Base-by-base conservation (phyloP, 1,140 invertebrate genomes). In the Battus philenor region DNA sequence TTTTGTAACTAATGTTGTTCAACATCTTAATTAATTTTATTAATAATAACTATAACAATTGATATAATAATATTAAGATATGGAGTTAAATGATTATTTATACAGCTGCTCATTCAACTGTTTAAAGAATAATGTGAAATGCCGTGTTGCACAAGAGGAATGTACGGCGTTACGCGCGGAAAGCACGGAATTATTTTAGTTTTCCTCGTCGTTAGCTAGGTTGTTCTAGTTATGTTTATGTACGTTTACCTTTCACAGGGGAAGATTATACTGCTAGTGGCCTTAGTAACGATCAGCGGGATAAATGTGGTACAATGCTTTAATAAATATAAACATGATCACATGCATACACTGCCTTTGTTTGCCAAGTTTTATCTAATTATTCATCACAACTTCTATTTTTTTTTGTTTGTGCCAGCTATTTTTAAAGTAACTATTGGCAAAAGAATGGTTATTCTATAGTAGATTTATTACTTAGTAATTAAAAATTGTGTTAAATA, bases 1-100 rank as follows among this genome's bases (percentile, higher is more conserved):
- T 24, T 57, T 66, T 66, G 1, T 45, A 27, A 26, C 54, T 65
- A 24, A 11, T 26, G 10, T 39, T 38, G 18, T n/a, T n/a, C n/a
- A n/a, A n/a, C n/a, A n/a, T n/a, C n/a, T n/a, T n/a, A n/a, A n/a
- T n/a, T n/a, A n/a, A n/a, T n/a, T n/a, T n/a, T n/a, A n/a, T n/a
- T n/a, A n/a, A n/a, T n/a, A n/a, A n/a, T n/a, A n/a, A n/a, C n/a
- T n/a, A n/a, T n/a, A n/a, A n/a, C n/a, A n/a, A n/a, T n/a, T n/a
- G n/a, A n/a, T n/a, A n/a, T n/a, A n/a, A n/a, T n/a, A n/a, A n/a
- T 20, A 17, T 34, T 20, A 7, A 20, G 2, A 36, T 6, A 20
- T 18, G 17, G 9, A 8, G 20, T 26, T 39, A 24, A 38, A 39
- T 7, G 8, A 24, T 26, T 26, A 26, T 13, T 12, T n/a, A 24